Evolutionary conservation across 2,888 invertebrate species (phyloP).

Genomic region (Pecten maximus): DNA sequence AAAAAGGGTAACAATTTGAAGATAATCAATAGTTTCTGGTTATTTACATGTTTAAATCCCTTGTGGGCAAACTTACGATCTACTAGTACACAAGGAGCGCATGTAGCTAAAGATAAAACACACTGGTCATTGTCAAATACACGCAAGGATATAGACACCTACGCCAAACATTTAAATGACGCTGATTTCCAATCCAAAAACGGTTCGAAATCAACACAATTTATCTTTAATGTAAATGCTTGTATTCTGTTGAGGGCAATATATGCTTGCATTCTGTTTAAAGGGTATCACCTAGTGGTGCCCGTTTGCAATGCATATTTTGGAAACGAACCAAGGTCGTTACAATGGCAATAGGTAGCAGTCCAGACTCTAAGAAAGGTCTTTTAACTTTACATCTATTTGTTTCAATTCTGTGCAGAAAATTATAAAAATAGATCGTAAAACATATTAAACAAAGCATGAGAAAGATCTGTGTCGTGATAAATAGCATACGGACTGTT

Average conservation of each 20-base stretch:
- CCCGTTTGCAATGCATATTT: background rate
- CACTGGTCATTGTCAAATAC: background rate
- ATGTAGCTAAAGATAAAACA: background rate
- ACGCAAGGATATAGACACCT: background rate
- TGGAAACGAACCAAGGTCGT: background rate
- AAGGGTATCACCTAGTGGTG: background rate
- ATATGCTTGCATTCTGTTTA: background rate
- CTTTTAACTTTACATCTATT: background rate
- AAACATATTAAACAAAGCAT: background rate
- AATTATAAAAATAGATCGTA: background rate
- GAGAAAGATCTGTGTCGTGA: background rate
- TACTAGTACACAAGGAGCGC: conserved; percentile 19
- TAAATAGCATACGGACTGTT: background rate
- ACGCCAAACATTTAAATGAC: background rate
- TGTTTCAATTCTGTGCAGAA: background rate
- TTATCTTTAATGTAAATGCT: background rate
- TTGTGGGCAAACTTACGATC: background rate
- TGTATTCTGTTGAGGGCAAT: background rate
- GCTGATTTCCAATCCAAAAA: background rate
- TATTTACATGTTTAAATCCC: conserved; percentile 22
- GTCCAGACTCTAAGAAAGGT: background rate
- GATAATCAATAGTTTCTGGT: background rate
- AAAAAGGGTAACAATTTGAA: background rate
- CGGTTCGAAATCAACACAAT: background rate
- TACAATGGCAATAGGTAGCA: background rate